Conservation (phyloP, 2,797 vertebrate genomes). For the Peromyscus attwateri region DNA sequence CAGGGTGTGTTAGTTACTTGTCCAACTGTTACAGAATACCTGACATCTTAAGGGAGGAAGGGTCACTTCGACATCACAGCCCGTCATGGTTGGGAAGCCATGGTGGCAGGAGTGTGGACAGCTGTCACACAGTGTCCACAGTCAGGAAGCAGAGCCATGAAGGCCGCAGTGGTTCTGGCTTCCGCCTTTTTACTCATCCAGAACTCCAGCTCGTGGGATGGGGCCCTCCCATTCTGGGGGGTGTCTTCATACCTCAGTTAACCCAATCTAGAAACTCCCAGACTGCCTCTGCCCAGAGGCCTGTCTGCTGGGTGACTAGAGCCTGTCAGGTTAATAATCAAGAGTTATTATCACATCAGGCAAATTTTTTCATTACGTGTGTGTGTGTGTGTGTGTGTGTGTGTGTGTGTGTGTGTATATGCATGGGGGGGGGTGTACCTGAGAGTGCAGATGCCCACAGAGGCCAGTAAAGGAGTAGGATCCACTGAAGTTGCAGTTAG, state of each 20-base stretch:
- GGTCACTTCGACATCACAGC: not conserved
- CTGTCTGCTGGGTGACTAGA: not conserved
- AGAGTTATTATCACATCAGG: not conserved
- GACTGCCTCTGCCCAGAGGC: not conserved
- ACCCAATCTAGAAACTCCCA: not conserved
- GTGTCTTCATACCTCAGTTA: not conserved
- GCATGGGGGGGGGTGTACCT: not conserved
- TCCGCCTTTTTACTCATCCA: not conserved
- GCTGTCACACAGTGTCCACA: not conserved
- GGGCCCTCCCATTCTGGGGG: not conserved
- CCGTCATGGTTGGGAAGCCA: not conserved
- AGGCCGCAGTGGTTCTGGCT: no score
- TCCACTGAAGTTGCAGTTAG: not conserved
- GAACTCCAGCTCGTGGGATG: not conserved
- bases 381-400: not conserved
- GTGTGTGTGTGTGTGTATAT: not conserved
- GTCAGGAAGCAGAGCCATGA: not conserved
- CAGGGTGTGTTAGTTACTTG: not conserved
- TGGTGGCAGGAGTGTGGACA: not conserved
- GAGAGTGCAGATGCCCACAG: not conserved
- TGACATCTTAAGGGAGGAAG: not conserved
- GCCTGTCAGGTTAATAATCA: not conserved
- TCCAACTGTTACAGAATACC: not conserved
- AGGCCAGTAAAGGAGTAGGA: not conserved
- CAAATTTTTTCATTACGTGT: not conserved